Evolutionary conservation across 1,140 invertebrate genomes (phyloP).

Genomic region (Ooceraea biroi): DNA sequence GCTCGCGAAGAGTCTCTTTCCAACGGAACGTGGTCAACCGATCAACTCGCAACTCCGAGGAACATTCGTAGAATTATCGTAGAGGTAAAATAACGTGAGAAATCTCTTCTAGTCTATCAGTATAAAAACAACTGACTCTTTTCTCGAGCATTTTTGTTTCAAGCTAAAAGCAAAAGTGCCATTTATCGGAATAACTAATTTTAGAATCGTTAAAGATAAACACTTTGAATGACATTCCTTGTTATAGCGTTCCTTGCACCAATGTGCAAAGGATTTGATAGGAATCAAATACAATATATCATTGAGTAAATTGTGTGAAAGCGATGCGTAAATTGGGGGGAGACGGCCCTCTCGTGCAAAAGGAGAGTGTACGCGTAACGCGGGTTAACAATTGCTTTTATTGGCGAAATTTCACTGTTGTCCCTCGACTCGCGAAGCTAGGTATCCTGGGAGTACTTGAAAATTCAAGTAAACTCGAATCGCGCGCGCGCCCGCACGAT

Average conservation of each 20-base stretch:
- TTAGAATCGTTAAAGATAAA: background rate
- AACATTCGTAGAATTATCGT: constrained; percentile 69
- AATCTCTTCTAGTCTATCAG: constrained; percentile 66
- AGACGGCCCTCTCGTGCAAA: background rate
- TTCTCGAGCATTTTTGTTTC: constrained; percentile 29
- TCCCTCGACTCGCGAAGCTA: background rate
- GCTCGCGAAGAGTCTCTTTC: constrained; percentile 74
- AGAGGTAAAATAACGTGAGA: constrained; percentile 67
- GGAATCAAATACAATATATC: no score
- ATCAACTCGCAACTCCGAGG: constrained; percentile 61
- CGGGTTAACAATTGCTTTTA: constrained; percentile 23
- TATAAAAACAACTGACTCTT: constrained; percentile 54
- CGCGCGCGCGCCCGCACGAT: background rate
- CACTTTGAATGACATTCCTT: background rate
- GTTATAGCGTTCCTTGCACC: no score
- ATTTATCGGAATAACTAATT: background rate
- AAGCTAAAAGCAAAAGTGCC: background rate
- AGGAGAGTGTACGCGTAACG: background rate
- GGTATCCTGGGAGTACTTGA: constrained; percentile 12
- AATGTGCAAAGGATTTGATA: no score
- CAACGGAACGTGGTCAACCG: constrained; percentile 73
- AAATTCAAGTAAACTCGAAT: constrained; percentile 39
- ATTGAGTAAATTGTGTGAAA: background rate
- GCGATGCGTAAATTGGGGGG: background rate
- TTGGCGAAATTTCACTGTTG: constrained; percentile 28